Evolutionary conservation across 2,888 invertebrate genomes (phyloP).

Genomic region (Onthophagus sagittarius): DNA sequence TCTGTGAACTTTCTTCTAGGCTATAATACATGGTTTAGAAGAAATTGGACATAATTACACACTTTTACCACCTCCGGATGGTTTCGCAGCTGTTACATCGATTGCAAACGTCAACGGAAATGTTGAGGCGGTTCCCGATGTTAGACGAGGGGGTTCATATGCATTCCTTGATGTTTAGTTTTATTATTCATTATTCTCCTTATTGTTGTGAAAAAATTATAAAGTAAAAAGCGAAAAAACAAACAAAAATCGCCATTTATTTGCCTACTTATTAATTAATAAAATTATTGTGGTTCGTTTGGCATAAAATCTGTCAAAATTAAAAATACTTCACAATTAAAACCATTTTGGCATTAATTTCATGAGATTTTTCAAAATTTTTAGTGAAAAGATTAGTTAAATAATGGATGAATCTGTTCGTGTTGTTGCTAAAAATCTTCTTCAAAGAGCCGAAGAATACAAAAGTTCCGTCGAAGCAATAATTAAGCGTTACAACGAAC

Average conservation of each 20-base stretch:
- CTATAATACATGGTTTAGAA: slow-evolving; percentile 49
- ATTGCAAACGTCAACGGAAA: slow-evolving; percentile 51
- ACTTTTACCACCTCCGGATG: slow-evolving; percentile 51
- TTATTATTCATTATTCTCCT: too few species aligned
- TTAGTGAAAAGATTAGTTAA: background rate
- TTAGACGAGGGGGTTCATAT: slow-evolving; percentile 52
- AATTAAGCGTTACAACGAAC: background rate
- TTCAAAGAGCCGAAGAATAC: background rate
- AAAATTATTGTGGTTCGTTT: too few species aligned
- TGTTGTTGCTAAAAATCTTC: background rate
- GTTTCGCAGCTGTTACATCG: slow-evolving; percentile 63
- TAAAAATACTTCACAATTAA: too few species aligned
- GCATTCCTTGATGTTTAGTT: slow-evolving; percentile 39
- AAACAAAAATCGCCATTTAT: too few species aligned
- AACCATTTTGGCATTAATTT: too few species aligned
- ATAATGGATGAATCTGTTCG: background rate
- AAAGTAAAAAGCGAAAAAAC: too few species aligned
- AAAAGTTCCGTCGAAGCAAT: background rate
- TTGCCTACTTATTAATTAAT: too few species aligned
- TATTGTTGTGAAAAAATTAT: too few species aligned
- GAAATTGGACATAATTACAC: slow-evolving; percentile 54
- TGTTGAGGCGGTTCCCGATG: slow-evolving; percentile 46
- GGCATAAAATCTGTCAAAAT: too few species aligned
- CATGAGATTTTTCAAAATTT: too few species aligned
- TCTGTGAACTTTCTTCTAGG: slow-evolving; percentile 34